phyloP scores from a whole-genome alignment of 2,113 vertebrate genomes.

The Notothenia rossii region DNA sequence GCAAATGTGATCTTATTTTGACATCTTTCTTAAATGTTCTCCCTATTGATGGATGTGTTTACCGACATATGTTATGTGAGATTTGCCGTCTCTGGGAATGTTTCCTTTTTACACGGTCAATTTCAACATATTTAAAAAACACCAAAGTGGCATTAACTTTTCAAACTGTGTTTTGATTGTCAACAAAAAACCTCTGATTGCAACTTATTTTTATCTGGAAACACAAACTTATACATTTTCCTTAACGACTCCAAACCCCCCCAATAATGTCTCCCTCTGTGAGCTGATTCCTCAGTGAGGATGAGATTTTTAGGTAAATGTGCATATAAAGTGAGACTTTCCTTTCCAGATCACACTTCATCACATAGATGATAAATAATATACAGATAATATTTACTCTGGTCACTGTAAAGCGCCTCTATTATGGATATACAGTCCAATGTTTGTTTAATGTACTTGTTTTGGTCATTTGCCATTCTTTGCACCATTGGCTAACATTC shows the following conservation, averaged over 20 bases:
- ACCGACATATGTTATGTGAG: not conserved
- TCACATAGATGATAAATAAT: conserved; percentile 81
- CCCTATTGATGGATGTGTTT: not conserved
- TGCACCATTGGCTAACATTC: conserved; percentile 78
- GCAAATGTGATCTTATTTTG: not conserved
- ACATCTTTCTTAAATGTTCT: not conserved
- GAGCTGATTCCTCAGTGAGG: conserved; percentile 34
- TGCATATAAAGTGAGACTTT: conserved; percentile 63
- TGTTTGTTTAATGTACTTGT: conserved; percentile 82
- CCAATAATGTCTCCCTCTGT: conserved; percentile 59
- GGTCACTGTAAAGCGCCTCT: conserved; percentile 65
- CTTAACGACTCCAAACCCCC: conserved; percentile 29
- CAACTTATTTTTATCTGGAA: conserved; percentile 44
- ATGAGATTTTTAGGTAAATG: conserved; percentile 65
- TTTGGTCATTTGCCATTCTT: conserved; percentile 84
- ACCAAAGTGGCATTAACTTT: too few relatives aligned
- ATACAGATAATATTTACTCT: conserved; percentile 78
- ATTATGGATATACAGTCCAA: conserved; percentile 73
- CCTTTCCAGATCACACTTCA: conserved; percentile 77
- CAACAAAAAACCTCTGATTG: conserved; percentile 44
- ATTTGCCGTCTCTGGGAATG: not conserved
- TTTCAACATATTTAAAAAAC: too few relatives aligned
- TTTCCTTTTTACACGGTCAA: too few relatives aligned
- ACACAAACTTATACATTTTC: conserved; percentile 26
- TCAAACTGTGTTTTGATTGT: conserved; percentile 24